Evolutionary conservation across 2,113 vertebrate genomes (phyloP).

Genomic region (Callospermophilus lateralis): DNA sequence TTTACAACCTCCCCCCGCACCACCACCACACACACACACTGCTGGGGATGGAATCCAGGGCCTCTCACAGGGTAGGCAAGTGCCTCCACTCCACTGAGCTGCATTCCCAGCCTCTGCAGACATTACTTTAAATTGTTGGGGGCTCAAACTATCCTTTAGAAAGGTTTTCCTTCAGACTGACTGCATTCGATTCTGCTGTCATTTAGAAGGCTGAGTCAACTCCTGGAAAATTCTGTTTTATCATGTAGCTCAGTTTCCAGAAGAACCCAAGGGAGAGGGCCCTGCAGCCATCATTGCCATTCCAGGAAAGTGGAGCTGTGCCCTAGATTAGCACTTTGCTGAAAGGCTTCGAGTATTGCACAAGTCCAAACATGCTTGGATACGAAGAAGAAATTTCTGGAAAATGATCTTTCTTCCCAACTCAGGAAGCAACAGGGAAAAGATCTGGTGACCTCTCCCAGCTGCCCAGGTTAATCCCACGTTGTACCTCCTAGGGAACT

Average conservation of each 20-base stretch:
- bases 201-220: neutral
- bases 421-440: neutral
- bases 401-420: slow-evolving; percentile 41
- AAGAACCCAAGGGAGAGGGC: neutral
- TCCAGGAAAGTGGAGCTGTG: neutral
- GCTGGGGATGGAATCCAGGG: too few species aligned
- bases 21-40: too few species aligned
- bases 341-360: neutral
- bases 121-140: neutral
- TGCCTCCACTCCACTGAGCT: too few species aligned
- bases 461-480: neutral
- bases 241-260: neutral
- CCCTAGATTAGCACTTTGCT: neutral
- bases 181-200: neutral
- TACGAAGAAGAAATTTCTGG: neutral
- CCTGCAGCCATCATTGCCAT: neutral
- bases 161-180: slow-evolving; percentile 1
- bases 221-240: neutral
- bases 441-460: neutral
- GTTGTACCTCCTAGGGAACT: neutral
- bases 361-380: slow-evolving; percentile 18
- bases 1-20: neutral
- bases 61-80: too few species aligned
- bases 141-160: neutral
- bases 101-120: too few species aligned